These are phyloP conservation scores for Reticulitermes speratus DNA, from an alignment of 1,140 invertebrate species.

Conservation along the genomic window DNA sequence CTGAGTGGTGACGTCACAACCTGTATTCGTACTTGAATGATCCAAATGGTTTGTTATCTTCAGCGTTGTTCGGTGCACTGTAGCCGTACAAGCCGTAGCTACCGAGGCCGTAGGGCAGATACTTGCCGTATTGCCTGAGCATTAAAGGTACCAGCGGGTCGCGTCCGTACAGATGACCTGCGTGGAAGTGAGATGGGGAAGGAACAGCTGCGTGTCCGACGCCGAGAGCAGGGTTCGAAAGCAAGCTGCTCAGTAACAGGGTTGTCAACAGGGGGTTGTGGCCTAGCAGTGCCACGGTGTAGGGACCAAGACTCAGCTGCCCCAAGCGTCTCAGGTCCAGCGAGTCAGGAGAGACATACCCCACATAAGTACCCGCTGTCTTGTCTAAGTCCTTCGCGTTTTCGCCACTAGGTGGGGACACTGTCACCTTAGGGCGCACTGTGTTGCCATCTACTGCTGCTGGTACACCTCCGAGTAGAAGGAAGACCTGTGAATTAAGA, in stretches of 20 bases:
- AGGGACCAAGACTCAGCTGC: background rate
- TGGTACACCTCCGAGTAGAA: background rate
- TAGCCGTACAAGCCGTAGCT: slow-evolving; percentile 4
- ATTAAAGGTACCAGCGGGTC: background rate
- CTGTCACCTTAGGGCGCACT: background rate
- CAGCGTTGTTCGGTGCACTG: background rate
- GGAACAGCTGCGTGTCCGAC: background rate
- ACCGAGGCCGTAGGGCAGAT: slow-evolving; percentile 22
- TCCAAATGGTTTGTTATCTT: slow-evolving; percentile 1
- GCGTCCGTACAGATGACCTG: background rate
- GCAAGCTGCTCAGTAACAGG: background rate
- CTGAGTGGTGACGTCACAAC: background rate
- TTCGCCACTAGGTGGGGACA: background rate
- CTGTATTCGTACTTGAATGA: slow-evolving; percentile 15
- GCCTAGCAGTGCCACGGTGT: background rate
- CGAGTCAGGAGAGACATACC: background rate
- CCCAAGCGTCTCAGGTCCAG: background rate
- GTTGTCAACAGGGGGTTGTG: background rate
- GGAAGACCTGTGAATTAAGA: background rate
- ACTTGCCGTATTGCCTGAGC: background rate
- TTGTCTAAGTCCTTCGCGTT: background rate
- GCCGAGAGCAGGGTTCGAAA: background rate
- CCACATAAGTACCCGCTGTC: background rate
- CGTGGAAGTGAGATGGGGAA: background rate
- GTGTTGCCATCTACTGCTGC: background rate